These are phyloP conservation scores for Schrankia costaestrigalis DNA, from an alignment of 2,888 invertebrate species.

Conservation along the genomic window DNA sequence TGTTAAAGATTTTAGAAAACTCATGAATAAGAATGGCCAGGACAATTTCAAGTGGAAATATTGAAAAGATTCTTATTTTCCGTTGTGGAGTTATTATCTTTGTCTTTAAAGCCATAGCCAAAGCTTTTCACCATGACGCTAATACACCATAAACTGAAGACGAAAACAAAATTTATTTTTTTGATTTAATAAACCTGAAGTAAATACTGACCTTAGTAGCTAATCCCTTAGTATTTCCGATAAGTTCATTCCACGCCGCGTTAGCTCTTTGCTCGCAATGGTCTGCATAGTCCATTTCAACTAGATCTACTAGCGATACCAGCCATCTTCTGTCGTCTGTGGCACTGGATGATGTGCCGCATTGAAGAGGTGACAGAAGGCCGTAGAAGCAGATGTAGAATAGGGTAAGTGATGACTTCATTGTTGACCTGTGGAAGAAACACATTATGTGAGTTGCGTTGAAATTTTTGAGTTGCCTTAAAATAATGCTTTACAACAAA, in stretches of 20 bases:
- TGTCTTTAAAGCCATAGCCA: too few relatives aligned
- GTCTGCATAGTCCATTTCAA: conserved; percentile 74
- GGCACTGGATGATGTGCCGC: conserved; percentile 56
- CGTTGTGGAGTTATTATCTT: too few relatives aligned
- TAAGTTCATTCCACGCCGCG: conserved; percentile 66
- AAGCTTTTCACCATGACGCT: too few relatives aligned
- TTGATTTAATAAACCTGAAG: too few relatives aligned
- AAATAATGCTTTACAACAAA: too few relatives aligned
- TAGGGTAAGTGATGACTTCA: conserved; percentile 53
- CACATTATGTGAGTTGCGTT: neutral
- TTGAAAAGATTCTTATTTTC: too few relatives aligned
- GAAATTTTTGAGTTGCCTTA: too few relatives aligned
- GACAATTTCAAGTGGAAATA: too few relatives aligned
- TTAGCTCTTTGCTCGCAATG: conserved; percentile 62
- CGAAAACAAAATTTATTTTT: too few relatives aligned
- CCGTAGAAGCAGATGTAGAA: conserved; percentile 52
- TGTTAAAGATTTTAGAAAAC: too few relatives aligned
- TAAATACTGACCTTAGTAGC: conserved; percentile 48
- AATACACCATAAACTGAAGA: too few relatives aligned
- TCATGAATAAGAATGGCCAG: too few relatives aligned
- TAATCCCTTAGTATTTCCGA: conserved; percentile 54
- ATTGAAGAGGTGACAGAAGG: conserved; percentile 48
- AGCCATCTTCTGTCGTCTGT: conserved; percentile 61
- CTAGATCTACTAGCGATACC: conserved; percentile 60
- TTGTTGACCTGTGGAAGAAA: conserved; percentile 48